Base-by-base conservation (phyloP, 2,888 invertebrate genomes). In the Neoitamus cyanurus region DNA sequence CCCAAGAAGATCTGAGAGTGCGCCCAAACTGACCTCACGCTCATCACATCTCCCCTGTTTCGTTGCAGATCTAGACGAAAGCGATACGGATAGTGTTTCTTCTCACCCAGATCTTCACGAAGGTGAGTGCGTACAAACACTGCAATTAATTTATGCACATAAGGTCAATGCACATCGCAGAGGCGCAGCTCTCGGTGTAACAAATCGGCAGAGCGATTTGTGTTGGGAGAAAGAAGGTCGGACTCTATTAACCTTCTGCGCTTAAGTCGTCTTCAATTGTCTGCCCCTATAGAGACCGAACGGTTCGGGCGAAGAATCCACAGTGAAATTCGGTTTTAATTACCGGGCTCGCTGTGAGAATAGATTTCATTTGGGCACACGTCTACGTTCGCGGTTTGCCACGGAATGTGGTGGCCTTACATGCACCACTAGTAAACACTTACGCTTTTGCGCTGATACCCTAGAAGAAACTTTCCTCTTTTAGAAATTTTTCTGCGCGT, bases 1-100 rank as follows among this genome's bases (percentile, higher is more conserved):
- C 36, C 69, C 68, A 69, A 37, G 69, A 69, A 31, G 34, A 31
- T 48, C 46, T n/a, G 48, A 13, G 15, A n/a, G 78, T 20, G 58
- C 20, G 15, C 11, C 25, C 15, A 20, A 46, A 31, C 37, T 48
- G 34, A 73, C 83, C 73, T 73, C 37, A 48, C 58, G 73, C 46
- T 34, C 46, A 15, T 42, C 42, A 4, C 42, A 42, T 42, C 42
- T 42, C 5, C 4, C 13, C n/a, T 48, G n/a, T 7, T 20, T 34
- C 69, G 31, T 82, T 68, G 28, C 85, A 88, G 88, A 90, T 86
- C 87, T 88, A 72, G 91, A 91, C 86, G 91, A 91, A 85, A 91
- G 91, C 86, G 91, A 91, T 87, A 91, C 90, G 84, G 91, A 91
- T 87, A 91, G 91, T 87, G 89, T 91, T 42, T 89, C 90, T 72